Conservation (phyloP, 1,140 invertebrate genomes). For the Gryon sp. region DNA sequence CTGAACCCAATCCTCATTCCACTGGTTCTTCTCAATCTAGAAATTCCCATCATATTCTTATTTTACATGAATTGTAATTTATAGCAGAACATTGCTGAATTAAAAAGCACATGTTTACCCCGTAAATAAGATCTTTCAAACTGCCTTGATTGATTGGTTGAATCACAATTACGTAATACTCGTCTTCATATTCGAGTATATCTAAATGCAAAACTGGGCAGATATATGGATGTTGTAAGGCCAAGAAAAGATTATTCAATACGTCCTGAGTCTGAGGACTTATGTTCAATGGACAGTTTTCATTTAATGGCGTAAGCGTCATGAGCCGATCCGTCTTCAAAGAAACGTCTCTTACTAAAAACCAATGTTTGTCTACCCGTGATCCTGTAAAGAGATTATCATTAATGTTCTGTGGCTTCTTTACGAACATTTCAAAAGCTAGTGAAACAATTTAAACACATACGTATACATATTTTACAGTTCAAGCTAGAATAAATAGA, state of each 20-base stretch:
- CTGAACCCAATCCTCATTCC: slow-evolving; percentile 85
- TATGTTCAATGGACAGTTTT: slow-evolving; percentile 80
- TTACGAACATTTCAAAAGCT: neutral
- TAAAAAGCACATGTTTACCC: slow-evolving; percentile 79
- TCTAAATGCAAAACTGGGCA: slow-evolving; percentile 93
- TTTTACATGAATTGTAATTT: neutral
- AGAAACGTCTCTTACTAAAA: slow-evolving; percentile 88
- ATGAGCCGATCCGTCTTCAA: slow-evolving; percentile 91
- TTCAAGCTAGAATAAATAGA: too few species aligned
- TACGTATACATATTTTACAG: too few species aligned
- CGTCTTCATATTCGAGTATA: slow-evolving; percentile 79
- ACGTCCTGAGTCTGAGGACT: slow-evolving; percentile 81
- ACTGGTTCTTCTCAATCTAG: slow-evolving; percentile 80
- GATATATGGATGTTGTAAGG: slow-evolving; percentile 94
- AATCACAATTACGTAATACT: slow-evolving; percentile 85
- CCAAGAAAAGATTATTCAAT: slow-evolving; percentile 89
- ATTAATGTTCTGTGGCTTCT: slow-evolving; percentile 9
- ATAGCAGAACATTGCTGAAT: neutral
- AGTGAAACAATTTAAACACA: slow-evolving; percentile 1
- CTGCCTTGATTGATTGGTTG: slow-evolving; percentile 92
- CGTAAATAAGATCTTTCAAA: slow-evolving; percentile 93
- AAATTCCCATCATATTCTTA: neutral
- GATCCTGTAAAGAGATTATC: slow-evolving; percentile 81
- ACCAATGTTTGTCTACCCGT: slow-evolving; percentile 92
- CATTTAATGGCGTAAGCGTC: slow-evolving; percentile 85